Percentiles rank a stretch among this genome's conserved stretches.
Conservation (phyloP, 2,113 vertebrate genomes). For the Trachemys scripta region DNA sequence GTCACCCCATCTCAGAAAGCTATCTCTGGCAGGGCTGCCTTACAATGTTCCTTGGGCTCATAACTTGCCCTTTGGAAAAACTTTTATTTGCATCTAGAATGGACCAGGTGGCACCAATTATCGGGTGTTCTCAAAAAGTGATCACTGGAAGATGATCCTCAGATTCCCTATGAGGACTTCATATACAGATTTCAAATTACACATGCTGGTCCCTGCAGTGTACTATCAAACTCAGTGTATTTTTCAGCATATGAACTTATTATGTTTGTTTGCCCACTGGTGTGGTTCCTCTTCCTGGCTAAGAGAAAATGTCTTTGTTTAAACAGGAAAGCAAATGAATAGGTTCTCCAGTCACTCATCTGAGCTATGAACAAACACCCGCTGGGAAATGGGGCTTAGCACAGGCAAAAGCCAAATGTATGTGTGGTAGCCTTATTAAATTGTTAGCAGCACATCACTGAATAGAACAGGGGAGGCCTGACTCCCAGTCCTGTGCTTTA, state of each 20-base stretch:
- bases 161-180: neutral
- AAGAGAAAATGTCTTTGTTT: slow-evolving; percentile 16
- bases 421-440: neutral
- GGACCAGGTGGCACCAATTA: neutral
- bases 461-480: neutral
- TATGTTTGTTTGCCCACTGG: neutral
- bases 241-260: neutral
- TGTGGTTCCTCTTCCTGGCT: neutral
- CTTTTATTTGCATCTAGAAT: neutral
- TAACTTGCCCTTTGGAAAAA: too few species aligned
- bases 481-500: neutral
- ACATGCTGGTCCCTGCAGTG: neutral
- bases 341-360: neutral
- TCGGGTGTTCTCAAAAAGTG: neutral
- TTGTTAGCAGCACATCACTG: neutral
- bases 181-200: fast-evolving
- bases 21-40: too few species aligned
- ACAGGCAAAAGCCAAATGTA: neutral
- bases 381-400: neutral
- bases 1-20: neutral
- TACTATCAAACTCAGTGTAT: neutral
- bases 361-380: neutral
- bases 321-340: neutral
- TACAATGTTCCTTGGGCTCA: neutral
- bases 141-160: neutral